Evolutionary conservation across 2,113 vertebrate genomes (phyloP).

Genomic region (Lepus timidus): DNA sequence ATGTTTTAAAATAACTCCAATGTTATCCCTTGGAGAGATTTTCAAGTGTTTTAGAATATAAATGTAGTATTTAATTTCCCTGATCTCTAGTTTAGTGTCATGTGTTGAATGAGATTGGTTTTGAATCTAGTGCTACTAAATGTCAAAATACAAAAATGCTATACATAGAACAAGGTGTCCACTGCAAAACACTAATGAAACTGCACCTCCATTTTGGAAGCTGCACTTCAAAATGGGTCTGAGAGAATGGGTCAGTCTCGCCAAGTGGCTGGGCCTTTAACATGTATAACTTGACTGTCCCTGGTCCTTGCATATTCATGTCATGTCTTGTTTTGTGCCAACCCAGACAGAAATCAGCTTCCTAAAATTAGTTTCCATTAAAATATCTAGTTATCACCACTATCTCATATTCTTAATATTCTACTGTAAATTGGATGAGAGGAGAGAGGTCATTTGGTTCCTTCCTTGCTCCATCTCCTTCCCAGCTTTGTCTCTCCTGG

Average conservation of each 20-base stretch:
- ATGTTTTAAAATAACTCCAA: not conserved
- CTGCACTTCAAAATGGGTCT: not conserved
- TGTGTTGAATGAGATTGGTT: not conserved
- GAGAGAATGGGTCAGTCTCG: not conserved
- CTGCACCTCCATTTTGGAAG: not conserved
- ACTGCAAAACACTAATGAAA: not conserved
- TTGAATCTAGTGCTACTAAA: not conserved
- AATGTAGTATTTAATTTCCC: not conserved
- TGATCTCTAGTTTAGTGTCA: not conserved
- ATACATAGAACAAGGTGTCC: not conserved
- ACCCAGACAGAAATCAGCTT: not conserved
- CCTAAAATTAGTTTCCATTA: not conserved
- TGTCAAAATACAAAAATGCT: constrained; percentile 14
- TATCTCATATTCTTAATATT: not conserved
- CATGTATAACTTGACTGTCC: not conserved
- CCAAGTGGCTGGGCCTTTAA: not conserved
- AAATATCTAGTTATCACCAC: not conserved
- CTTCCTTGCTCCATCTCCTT: not conserved
- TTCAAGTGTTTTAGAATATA: not conserved
- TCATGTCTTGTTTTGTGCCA: not conserved
- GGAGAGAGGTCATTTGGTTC: not conserved
- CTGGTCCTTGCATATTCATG: not conserved
- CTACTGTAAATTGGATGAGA: not conserved
- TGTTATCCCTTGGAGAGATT: not conserved
- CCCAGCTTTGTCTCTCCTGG: not conserved